Conservation (phyloP, 1,140 invertebrate genomes). For the Notospermus geniculatus region DNA sequence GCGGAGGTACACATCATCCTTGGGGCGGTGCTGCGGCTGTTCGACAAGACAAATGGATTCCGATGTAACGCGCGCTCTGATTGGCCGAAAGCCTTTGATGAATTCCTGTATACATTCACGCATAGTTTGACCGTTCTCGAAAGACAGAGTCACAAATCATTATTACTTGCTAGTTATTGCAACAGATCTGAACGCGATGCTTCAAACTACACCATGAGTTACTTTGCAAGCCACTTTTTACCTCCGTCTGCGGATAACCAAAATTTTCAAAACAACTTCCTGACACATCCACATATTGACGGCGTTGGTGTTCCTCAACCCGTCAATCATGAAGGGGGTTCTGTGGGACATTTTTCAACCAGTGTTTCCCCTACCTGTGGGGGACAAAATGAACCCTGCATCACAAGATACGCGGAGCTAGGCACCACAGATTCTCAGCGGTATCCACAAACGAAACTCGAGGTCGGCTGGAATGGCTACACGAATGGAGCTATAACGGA, state of each 20-base stretch:
- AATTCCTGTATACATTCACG: not conserved
- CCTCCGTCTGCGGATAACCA: conserved; percentile 1
- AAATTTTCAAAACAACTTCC: conserved; percentile 7
- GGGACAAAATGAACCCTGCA: too few relatives aligned
- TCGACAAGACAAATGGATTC: too few relatives aligned
- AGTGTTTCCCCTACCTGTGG: too few relatives aligned
- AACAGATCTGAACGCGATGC: too few relatives aligned
- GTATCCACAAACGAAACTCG: not conserved
- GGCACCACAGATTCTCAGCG: not conserved
- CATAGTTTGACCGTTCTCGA: conserved; percentile 7
- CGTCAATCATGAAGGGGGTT: too few relatives aligned
- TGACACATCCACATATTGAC: not conserved
- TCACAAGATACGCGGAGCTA: too few relatives aligned
- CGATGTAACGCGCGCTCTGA: too few relatives aligned
- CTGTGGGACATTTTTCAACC: too few relatives aligned
- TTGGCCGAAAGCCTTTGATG: too few relatives aligned
- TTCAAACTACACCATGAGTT: not conserved
- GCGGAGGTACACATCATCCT: too few relatives aligned
- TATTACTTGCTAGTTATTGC: conserved; percentile 4
- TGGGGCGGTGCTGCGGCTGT: too few relatives aligned
- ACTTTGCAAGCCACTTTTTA: not conserved
- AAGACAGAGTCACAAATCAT: conserved; percentile 6
- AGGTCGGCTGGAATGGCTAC: conserved; percentile 6
- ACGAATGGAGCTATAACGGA: conserved; percentile 1
- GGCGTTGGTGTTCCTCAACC: too few relatives aligned